Conservation (phyloP, 2,797 vertebrate species). For the Mus minutoides region DNA sequence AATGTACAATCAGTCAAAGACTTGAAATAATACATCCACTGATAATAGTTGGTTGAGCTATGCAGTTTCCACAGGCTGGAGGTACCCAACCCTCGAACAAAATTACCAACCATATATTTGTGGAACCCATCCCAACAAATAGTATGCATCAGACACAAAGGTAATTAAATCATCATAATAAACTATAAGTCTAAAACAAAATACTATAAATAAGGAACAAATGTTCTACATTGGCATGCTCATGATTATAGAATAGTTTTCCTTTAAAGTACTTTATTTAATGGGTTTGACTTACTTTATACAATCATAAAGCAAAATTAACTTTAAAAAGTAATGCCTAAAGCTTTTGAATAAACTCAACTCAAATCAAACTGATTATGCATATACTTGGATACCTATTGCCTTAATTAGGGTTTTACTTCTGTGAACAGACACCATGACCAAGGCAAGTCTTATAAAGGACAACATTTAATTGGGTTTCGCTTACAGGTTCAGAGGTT, state of each 20-base stretch:
- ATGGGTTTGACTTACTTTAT: neutral
- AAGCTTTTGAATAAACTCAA: neutral
- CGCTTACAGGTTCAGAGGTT: no score
- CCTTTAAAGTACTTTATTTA: neutral
- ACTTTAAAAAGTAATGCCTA: neutral
- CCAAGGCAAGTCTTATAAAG: no score
- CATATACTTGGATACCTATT: neutral
- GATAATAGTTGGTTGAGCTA: neutral
- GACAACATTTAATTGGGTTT: no score
- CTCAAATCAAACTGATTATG: neutral
- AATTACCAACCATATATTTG: neutral
- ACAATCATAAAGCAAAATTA: conserved; percentile 21
- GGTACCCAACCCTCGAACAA: neutral
- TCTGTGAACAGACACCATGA: no score
- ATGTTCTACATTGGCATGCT: neutral
- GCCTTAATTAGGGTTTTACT: no score
- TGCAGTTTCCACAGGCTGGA: neutral
- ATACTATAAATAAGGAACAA: neutral
- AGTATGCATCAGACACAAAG: neutral
- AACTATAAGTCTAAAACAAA: neutral
- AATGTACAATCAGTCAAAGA: neutral
- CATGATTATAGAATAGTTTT: neutral
- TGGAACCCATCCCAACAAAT: neutral
- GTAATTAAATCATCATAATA: neutral
- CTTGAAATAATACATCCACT: neutral